Evolutionary conservation across 2,888 invertebrate genomes (phyloP).

Genomic region (Caenorhabditis imperialis): DNA sequence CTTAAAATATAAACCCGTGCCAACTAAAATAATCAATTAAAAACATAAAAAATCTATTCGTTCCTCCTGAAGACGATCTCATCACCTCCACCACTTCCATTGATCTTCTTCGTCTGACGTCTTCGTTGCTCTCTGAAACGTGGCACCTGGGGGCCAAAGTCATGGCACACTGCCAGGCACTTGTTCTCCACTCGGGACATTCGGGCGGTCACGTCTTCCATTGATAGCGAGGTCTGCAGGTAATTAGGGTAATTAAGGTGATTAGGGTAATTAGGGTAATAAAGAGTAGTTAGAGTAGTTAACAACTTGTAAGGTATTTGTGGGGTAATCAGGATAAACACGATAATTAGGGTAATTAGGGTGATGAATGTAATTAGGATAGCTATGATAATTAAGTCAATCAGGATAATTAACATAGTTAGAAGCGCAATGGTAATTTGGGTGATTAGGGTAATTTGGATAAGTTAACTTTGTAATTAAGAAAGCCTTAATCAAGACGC

Average conservation of each 20-base stretch:
- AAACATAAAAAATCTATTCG: slow-evolving; percentile 24
- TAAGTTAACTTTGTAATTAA: too few relatives aligned
- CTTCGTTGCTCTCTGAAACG: slow-evolving; percentile 53
- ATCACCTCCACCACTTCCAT: slow-evolving; percentile 19
- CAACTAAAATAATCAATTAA: neutral
- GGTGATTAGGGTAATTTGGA: too few relatives aligned
- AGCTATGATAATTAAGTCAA: too few relatives aligned
- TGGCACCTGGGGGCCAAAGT: slow-evolving; percentile 22
- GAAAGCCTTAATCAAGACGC: too few relatives aligned
- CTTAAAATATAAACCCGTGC: too few relatives aligned
- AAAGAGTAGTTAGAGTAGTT: too few relatives aligned
- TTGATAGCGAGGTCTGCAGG: slow-evolving; percentile 48
- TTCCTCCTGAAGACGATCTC: slow-evolving; percentile 58
- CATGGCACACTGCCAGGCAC: slow-evolving; percentile 60
- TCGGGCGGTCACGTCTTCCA: slow-evolving; percentile 57
- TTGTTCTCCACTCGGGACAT: slow-evolving; percentile 57
- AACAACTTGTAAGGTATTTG: neutral
- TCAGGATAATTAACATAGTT: too few relatives aligned
- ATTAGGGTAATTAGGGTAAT: neutral
- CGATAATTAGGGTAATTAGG: too few relatives aligned
- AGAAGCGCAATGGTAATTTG: too few relatives aligned
- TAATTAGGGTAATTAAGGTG: too few relatives aligned
- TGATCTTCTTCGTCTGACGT: slow-evolving; percentile 38
- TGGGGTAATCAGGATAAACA: neutral
- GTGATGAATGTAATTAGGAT: too few relatives aligned